Base-by-base conservation (phyloP, 2,888 invertebrate species). In the Chloroclystis v-ata region DNA sequence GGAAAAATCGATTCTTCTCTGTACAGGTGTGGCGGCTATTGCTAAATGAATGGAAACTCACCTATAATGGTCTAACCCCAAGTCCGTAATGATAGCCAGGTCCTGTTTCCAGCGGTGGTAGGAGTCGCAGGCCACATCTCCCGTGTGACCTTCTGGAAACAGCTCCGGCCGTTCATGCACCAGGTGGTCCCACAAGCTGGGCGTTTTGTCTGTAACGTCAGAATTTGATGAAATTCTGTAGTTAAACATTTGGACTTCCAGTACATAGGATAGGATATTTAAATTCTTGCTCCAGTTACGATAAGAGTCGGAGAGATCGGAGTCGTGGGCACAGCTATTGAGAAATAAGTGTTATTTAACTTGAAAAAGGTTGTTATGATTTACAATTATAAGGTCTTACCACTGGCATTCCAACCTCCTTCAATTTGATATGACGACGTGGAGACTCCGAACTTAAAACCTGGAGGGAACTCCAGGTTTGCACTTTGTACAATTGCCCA, bases 131-230 rank as follows among this genome's bases (percentile, higher is more conserved):
- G 72, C 65, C 0, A 90, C 69, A 55, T 92, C 91, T 0, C 90
- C 92, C 14, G 8, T 61, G 57, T 0, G 1, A 65, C 52, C 0
- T 2, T 26, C 6, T 0, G 0, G 28, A 40, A 0, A 8, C 5
- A 9, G 1, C 8, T 26, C 26, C 1, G 26, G 47, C 1, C 16
- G 13, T 1, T n/a, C 10, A 29, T 57, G 54, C 1, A 35, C 16
- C 26, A 42, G 49, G 6, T 30, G 33, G 33, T 57, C 59, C 90
- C 86, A 89, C 85, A 75, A 90, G 93, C 42, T 93, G 93, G 47
- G 81, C 77, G 32, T 77, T 75, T 93, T 93, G 93, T 74, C 94
- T 93, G 5, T 20, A 5, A 5, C 20, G 5, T 20, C 2, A 20
- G 3, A 20, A 5, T 5, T 20, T 20, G n/a, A n/a, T n/a, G n/a